A percentile compares a stretch with the other conserved stretches of the same genome.
These are phyloP conservation scores for Eretmocerus hayati DNA, from an alignment of 2,888 invertebrate genomes.

Conservation along the genomic window DNA sequence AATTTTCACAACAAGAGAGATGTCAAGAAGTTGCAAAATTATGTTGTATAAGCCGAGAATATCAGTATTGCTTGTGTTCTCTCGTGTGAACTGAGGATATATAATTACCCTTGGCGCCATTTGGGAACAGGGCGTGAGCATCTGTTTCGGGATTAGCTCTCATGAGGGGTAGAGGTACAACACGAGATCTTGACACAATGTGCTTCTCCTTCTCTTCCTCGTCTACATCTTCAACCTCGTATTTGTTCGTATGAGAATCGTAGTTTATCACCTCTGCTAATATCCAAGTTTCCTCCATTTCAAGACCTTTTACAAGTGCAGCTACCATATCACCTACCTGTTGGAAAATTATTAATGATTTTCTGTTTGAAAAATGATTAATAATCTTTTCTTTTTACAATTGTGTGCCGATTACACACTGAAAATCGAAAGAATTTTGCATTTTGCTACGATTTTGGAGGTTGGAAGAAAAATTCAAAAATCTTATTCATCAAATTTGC, in stretches of 20 bases:
- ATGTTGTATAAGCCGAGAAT: no score
- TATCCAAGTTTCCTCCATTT: slow-evolving; percentile 92
- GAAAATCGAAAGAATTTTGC: no score
- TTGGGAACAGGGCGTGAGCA: slow-evolving; percentile 81
- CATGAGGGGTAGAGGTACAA: slow-evolving; percentile 91
- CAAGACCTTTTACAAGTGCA: slow-evolving; percentile 74
- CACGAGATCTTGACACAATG: slow-evolving; percentile 70
- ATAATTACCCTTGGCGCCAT: slow-evolving; percentile 76
- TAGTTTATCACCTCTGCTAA: slow-evolving; percentile 83
- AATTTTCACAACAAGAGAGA: no score
- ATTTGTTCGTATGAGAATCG: slow-evolving; percentile 73
- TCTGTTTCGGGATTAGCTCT: slow-evolving; percentile 94
- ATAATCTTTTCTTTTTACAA: no score
- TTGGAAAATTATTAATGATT: no score
- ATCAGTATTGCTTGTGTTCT: no score
- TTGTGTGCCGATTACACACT: no score
- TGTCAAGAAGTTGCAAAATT: no score
- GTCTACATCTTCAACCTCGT: slow-evolving; percentile 96
- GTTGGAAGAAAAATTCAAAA: no score
- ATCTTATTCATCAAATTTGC: no score
- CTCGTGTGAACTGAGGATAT: no score
- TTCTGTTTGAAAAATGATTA: background rate
- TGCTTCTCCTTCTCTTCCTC: slow-evolving; percentile 89
- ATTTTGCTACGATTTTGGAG: no score
- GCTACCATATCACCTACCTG: slow-evolving; percentile 92